phyloP scores from a whole-genome alignment of 2,113 vertebrate species.

The Canis aureus region DNA sequence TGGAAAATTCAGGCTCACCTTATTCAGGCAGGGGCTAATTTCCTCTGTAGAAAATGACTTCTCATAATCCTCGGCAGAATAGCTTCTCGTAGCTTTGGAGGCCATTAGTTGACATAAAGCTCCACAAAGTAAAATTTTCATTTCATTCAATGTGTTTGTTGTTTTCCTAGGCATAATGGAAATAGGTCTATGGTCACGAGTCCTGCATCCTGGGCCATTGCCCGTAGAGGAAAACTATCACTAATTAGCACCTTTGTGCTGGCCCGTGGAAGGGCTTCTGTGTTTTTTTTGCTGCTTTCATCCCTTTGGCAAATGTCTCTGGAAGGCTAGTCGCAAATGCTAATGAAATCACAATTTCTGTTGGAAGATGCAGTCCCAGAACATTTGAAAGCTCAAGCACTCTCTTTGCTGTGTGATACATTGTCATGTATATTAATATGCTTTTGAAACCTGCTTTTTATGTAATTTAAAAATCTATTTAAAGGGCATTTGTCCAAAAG shows the following conservation, averaged over 20 bases:
- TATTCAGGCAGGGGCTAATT: neutral
- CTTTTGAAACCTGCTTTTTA: constrained; percentile 42
- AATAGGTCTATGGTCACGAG: constrained; percentile 32
- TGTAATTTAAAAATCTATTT: constrained; percentile 41
- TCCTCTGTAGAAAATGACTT: constrained; percentile 12
- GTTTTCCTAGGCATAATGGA: constrained; percentile 53
- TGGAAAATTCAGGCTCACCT: constrained; percentile 11
- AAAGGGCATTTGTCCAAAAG: constrained; percentile 42
- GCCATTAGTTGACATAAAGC: constrained; percentile 37
- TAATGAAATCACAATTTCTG: constrained; percentile 77
- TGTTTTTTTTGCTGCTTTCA: constrained; percentile 9
- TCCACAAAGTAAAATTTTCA: constrained; percentile 48
- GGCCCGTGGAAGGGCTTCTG: constrained; percentile 42
- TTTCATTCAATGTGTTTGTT: constrained; percentile 40
- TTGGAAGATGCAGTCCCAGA: constrained; percentile 55
- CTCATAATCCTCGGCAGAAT: neutral
- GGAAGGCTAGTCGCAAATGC: constrained; percentile 66
- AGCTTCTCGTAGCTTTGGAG: neutral
- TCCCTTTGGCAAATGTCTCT: constrained; percentile 71
- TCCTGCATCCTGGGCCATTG: neutral
- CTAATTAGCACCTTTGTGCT: constrained; percentile 73
- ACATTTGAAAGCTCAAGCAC: constrained; percentile 59
- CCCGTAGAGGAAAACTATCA: neutral
- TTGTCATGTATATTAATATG: constrained; percentile 43
- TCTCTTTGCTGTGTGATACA: neutral